Percentiles rank a stretch among this genome's conserved stretches.
Evolutionary conservation across 2,113 vertebrate species (phyloP).

Genomic region (Opisthocomus hoazin): DNA sequence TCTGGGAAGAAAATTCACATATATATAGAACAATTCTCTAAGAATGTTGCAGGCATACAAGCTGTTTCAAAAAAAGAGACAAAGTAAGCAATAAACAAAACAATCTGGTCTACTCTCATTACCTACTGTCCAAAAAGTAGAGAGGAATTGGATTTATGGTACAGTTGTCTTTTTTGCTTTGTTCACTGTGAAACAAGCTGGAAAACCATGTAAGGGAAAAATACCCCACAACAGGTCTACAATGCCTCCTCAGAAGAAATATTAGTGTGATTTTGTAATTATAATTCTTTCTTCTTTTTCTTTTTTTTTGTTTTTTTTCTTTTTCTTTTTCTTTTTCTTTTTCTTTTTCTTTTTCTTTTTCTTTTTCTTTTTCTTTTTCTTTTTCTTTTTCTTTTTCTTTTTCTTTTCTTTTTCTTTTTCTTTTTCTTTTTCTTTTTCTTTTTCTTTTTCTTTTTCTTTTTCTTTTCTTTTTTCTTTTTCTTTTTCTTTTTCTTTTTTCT

Average conservation of each 20-base stretch:
- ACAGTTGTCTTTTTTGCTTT: not conserved
- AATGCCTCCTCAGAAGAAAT: not conserved
- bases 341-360: rapidly evolving
- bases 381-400: no score
- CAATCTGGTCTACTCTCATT: not conserved
- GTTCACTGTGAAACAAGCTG: not conserved
- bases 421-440: no score
- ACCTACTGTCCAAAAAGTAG: not conserved
- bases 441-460: no score
- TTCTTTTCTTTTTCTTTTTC: no score
- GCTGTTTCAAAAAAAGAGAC: not conserved
- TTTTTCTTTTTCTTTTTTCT: no score
- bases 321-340: no score
- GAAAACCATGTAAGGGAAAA: not conserved
- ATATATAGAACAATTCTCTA: not conserved
- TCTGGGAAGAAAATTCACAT: not conserved
- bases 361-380: rapidly evolving
- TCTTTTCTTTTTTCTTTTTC: no score
- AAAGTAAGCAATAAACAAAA: not conserved
- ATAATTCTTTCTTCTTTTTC: not conserved
- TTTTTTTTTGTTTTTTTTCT: rapidly evolving
- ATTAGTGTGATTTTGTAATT: not conserved
- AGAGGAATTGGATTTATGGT: not conserved
- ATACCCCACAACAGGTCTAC: not conserved
- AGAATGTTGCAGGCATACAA: not conserved